Conservation (phyloP, 2,113 vertebrate genomes). For the Chrysemys picta region DNA sequence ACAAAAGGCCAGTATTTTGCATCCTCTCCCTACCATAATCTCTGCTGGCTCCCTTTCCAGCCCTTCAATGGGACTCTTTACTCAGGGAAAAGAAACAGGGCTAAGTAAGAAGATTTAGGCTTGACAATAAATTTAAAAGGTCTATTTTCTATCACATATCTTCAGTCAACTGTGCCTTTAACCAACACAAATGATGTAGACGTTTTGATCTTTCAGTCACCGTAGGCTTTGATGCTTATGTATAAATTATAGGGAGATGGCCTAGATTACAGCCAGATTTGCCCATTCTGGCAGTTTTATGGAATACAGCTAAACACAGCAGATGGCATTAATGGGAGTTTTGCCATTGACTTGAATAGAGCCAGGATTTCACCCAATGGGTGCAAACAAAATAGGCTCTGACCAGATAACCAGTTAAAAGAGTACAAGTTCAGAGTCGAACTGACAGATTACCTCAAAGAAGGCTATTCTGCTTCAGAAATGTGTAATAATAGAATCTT, state of each 20-base stretch:
- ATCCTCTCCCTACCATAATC: background rate
- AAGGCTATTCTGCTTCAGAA: background rate
- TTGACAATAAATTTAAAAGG: background rate
- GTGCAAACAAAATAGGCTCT: background rate
- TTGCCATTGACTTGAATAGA: background rate
- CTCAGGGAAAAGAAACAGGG: background rate
- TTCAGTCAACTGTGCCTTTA: background rate
- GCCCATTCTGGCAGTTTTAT: background rate
- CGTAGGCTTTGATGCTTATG: background rate
- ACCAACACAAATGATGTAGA: background rate
- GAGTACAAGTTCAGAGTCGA: background rate
- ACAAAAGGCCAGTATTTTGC: background rate
- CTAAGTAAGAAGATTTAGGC: background rate
- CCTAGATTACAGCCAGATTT: background rate
- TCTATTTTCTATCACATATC: background rate
- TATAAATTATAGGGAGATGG: background rate
- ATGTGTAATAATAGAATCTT: background rate
- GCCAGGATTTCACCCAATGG: background rate
- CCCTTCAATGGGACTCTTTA: background rate
- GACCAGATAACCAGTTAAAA: background rate
- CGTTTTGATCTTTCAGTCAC: background rate
- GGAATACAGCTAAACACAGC: background rate
- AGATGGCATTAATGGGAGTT: background rate
- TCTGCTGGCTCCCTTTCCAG: background rate
- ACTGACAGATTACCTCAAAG: background rate